Base-by-base conservation (phyloP, 2,797 vertebrate genomes). In the Chaetophractus vellerosus region DNA sequence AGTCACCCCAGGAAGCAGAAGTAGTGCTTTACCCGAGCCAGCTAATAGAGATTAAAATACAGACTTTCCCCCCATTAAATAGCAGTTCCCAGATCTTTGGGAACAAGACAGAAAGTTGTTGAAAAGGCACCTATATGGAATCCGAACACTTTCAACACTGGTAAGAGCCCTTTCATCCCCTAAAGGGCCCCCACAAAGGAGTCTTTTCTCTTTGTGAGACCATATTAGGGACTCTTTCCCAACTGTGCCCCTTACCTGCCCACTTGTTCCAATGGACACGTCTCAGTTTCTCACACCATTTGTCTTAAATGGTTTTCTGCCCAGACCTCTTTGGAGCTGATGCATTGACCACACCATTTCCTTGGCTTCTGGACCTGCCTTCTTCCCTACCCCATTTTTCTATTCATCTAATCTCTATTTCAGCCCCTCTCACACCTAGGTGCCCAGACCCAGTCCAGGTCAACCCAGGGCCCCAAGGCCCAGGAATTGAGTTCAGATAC, bases 11-110 rank as follows among this genome's bases (percentile, higher is more conserved):
- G 72, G 59, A 78, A 93, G 26, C 1, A 88, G 76, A 91, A 88
- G 23, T 21, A 63, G 10, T 57, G 14, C n/a, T 71, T 90, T 75
- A 79, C 2, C 1, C 12, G 55, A 69, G 64, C 38, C 68, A 80
- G 91, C 71, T 68, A 61, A 68, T 50, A 61, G 86, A 61, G 33
- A 86, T 80, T 91, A 83, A 87, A 78, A 52, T 24, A 52, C 31
- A 16, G 23, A 33, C 21, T 48, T 0, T 6, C 31, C 69, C 88
- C 66, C 90, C 66, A 79, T 79, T 95, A 74, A 69, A 26, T 59
- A 57, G 45, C 12, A 16, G 11, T 83, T 75, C 23, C 55, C 12
- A 57, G 26, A 31, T 74, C 55, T 63, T 36, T 59, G 45, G 26
- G 5, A 26, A 38, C n/a, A 66, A 50, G 68, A 12, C 45, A 88